Evolutionary conservation across 2,113 vertebrate genomes (phyloP).

Genomic region (Mus musculus): GRCm39 chr3:108241001-108241500

Average conservation of each 20-base stretch:
- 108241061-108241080: not conserved
- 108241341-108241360: not conserved
- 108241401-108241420: not conserved
- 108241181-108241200: not conserved
- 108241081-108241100: not conserved
- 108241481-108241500: not conserved
- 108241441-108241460: conserved; percentile 28
- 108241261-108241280: not conserved
- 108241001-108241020: not conserved
- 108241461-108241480: not conserved
- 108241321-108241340: not conserved
- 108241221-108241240: not conserved
- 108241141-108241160: not conserved
- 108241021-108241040: not conserved
- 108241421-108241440: not conserved
- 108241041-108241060: not conserved
- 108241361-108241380: not conserved
- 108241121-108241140: not conserved
- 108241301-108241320: not conserved
- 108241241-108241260: not conserved
- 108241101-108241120: not conserved
- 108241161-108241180: not conserved
- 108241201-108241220: not conserved
- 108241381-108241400: not conserved
- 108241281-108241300: not conserved